These are phyloP conservation scores for Molothrus aeneus DNA, from an alignment of 2,797 vertebrate genomes.

Conservation along the genomic window DNA sequence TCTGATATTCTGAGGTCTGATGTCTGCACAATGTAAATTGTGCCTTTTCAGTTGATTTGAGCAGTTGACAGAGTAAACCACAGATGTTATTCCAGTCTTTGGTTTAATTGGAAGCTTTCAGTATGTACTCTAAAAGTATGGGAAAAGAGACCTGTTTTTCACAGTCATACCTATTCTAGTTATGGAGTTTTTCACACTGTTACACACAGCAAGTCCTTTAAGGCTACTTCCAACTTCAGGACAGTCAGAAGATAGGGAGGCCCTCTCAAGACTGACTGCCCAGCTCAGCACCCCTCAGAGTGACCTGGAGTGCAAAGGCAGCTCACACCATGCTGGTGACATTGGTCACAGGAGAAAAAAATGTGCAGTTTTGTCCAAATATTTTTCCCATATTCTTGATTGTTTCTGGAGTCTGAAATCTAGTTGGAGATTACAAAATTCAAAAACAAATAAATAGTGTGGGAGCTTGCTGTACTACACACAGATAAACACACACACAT, in stretches of 20 bases:
- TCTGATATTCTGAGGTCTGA: not conserved
- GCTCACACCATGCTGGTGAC: not conserved
- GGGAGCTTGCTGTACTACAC: not conserved
- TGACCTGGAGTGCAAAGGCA: not conserved
- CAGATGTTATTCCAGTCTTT: not conserved
- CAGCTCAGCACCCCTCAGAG: not conserved
- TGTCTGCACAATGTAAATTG: not conserved
- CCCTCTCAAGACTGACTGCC: not conserved
- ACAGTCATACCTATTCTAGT: not conserved
- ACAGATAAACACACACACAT: not conserved
- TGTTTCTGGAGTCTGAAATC: not conserved
- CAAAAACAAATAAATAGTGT: not conserved
- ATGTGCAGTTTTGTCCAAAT: not conserved
- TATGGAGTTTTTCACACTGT: not conserved
- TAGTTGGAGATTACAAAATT: not conserved
- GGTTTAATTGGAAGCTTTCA: not conserved
- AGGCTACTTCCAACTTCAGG: not conserved
- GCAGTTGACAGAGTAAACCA: not conserved
- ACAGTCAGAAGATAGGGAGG: not conserved
- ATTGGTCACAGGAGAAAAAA: not conserved
- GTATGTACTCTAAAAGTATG: fast-evolving
- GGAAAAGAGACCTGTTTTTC: not conserved
- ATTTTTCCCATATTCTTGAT: not conserved
- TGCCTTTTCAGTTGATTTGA: not conserved
- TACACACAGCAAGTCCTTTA: not conserved